These are phyloP conservation scores for Hippotragus niger DNA, from an alignment of 2,113 vertebrate species.

Conservation along the genomic window DNA sequence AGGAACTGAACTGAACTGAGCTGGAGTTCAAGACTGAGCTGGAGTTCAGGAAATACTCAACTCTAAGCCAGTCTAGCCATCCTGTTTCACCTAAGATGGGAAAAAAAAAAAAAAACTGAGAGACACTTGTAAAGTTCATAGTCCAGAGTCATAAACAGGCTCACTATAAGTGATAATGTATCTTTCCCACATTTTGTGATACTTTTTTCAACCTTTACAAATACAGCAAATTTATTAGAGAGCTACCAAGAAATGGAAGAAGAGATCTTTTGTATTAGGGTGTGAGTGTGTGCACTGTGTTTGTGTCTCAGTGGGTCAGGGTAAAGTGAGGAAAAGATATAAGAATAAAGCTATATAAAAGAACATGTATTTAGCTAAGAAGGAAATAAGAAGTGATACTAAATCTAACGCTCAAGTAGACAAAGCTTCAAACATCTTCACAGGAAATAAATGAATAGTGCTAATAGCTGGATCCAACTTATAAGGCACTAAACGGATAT, in stretches of 20 bases:
- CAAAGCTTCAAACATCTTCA: constrained; percentile 41
- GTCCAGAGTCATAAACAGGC: not conserved
- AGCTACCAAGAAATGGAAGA: not conserved
- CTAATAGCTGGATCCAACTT: constrained; percentile 66
- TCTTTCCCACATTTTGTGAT: not conserved
- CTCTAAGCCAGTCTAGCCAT: not conserved
- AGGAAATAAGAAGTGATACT: constrained; percentile 67
- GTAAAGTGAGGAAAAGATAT: not conserved
- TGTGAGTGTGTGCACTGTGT: not conserved
- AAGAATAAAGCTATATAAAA: constrained; percentile 57
- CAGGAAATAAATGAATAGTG: constrained; percentile 68
- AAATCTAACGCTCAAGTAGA: constrained; percentile 23
- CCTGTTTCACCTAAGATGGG: not conserved
- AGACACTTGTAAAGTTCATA: not conserved
- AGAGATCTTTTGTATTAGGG: not conserved
- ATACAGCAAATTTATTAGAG: not conserved
- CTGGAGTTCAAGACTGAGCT: not conserved
- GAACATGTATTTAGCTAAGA: constrained; percentile 50
- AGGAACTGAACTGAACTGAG: not conserved
- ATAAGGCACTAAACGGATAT: constrained; percentile 59
- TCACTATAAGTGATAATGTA: not conserved
- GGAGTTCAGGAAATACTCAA: not conserved
- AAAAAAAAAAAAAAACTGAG: not conserved
- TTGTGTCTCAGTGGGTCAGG: not conserved
- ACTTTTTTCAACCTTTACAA: not conserved